Evolutionary conservation across 64 coral and sea anemone species (phyloP).

Genomic region (Acropora yongei): DNA sequence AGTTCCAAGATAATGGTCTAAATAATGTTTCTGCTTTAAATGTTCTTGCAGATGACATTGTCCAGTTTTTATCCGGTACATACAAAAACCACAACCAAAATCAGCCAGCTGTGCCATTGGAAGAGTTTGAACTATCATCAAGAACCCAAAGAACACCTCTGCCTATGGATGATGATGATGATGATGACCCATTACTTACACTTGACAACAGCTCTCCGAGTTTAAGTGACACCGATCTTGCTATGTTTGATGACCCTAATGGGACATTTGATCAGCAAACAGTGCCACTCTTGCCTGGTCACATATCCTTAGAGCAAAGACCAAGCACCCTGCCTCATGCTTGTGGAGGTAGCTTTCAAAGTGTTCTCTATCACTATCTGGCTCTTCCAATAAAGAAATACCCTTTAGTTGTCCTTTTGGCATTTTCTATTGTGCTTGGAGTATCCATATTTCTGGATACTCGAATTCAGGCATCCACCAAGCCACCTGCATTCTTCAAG

Average conservation of each 20-base stretch:
- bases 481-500: slow-evolving; percentile 83
- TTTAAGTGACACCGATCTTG: slow-evolving; percentile 27
- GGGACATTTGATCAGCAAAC: not conserved
- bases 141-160: not conserved
- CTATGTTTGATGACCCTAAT: slow-evolving; percentile 37
- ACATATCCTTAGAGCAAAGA: too few relatives aligned
- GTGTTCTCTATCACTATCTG: slow-evolving; percentile 56
- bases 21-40: not conserved
- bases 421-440: slow-evolving; percentile 41
- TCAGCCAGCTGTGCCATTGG: not conserved
- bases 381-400: slow-evolving; percentile 58
- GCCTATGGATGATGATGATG: not conserved
- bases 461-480: slow-evolving; percentile 66
- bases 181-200: not conserved
- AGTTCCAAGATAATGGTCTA: too few relatives aligned
- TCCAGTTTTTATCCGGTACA: slow-evolving; percentile 72
- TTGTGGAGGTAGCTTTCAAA: slow-evolving; percentile 57
- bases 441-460: slow-evolving; percentile 50
- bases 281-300: not conserved
- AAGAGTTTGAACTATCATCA: slow-evolving; percentile 1
- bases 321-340: not conserved
- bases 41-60: slow-evolving; percentile 63
- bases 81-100: not conserved
- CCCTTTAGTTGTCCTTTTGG: slow-evolving; percentile 43
- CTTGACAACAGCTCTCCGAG: not conserved